Evolutionary conservation across 2,113 vertebrate species (phyloP).

Genomic region (Alligator sinensis): DNA sequence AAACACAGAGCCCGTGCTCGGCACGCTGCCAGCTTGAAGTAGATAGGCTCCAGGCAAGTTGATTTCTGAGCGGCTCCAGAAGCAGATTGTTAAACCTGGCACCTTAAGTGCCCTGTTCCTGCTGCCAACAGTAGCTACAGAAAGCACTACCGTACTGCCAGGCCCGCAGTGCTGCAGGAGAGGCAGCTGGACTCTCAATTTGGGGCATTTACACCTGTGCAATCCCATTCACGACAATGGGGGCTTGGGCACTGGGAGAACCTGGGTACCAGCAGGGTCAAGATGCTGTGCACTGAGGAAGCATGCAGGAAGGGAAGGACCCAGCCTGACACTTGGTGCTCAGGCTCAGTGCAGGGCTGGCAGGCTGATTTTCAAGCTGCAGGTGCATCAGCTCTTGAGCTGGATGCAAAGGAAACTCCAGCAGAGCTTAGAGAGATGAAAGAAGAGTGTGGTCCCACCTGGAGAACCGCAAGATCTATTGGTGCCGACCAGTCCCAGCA

Average conservation of each 20-base stretch:
- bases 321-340: no score
- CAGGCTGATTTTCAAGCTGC: no score
- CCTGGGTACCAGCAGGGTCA: no score
- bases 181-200: not conserved
- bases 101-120: rapidly evolving
- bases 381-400: no score
- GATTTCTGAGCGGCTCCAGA: rapidly evolving
- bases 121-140: not conserved
- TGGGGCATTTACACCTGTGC: no score
- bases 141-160: no score
- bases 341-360: no score
- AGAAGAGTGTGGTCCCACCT: not conserved
- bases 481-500: not conserved
- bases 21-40: rapidly evolving
- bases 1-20: rapidly evolving
- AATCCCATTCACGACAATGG: no score
- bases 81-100: not conserved
- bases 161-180: not conserved
- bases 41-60: rapidly evolving
- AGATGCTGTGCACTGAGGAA: no score
- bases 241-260: no score
- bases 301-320: no score
- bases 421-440: not conserved
- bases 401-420: no score
- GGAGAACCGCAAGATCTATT: not conserved